Conservation (phyloP, 2,888 invertebrate genomes). For the Campaea margaritaria region DNA sequence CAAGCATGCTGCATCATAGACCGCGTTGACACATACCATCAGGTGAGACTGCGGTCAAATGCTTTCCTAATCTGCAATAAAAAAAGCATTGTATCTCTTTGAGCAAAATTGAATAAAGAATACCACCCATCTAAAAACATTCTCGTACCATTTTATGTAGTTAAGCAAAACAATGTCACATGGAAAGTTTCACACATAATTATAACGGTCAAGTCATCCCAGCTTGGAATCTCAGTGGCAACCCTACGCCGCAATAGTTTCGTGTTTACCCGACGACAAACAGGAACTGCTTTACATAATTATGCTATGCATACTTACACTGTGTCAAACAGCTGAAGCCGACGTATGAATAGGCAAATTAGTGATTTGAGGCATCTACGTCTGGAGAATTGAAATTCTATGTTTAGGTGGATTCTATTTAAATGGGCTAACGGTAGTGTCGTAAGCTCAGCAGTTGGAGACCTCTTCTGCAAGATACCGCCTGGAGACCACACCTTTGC, state of each 20-base stretch:
- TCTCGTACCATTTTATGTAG: neutral
- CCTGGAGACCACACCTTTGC: too few relatives aligned
- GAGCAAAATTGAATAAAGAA: too few relatives aligned
- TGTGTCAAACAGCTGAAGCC: constrained; percentile 20
- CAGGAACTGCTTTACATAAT: constrained; percentile 43
- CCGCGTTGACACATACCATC: too few relatives aligned
- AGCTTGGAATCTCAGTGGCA: neutral
- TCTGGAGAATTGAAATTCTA: constrained; percentile 6
- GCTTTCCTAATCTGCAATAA: too few relatives aligned
- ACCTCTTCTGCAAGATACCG: too few relatives aligned
- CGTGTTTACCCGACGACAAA: constrained; percentile 34
- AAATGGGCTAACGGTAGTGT: neutral
- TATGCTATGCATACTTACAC: constrained; percentile 41
- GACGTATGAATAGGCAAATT: constrained; percentile 28
- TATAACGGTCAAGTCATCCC: constrained; percentile 1
- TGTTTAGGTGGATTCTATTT: neutral
- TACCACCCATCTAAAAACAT: too few relatives aligned
- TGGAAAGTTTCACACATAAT: neutral
- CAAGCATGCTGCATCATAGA: too few relatives aligned
- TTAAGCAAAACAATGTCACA: neutral
- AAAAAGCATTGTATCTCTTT: too few relatives aligned
- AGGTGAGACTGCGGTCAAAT: too few relatives aligned
- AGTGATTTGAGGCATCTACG: constrained; percentile 21
- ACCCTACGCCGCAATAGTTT: constrained; percentile 31
- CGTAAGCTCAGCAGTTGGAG: too few relatives aligned